Evolutionary conservation across 2,797 vertebrate species (phyloP), one percentile per base, ranked within the genome.

Genomic region (Mus spretus): DNA sequence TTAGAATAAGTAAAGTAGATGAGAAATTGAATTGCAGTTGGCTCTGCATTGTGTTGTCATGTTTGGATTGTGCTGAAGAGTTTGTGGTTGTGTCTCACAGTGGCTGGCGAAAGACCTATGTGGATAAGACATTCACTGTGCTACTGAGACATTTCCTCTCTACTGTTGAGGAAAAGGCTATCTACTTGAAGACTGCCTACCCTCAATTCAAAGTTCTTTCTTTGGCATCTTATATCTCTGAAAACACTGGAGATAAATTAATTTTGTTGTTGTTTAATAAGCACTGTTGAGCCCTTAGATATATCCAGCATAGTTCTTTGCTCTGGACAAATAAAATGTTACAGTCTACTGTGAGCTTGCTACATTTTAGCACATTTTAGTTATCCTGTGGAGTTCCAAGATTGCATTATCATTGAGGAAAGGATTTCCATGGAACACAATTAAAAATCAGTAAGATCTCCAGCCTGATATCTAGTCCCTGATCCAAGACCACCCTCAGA

Each of bases 221-320:
- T 19, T 96, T 96, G 70, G 44, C 10, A 79, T 85, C 77, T 84
- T 90, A 70, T 86, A 26, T 57, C 63, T 94, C 57, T 94, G 79
- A 86, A 92, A 85, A 80, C 20, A 53, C 72, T 63, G 20, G 90
- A 85, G 78, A 74, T 22, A 94, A 50, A 24, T 81, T 90, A 82
- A 91, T 67, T 24, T 80, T 70, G 10, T 11, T 96, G 86, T 47
- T 90, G 26, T 91, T 83, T 20, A 80, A 4, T 92, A 78, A 95
- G 40, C 11, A 53, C 70, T 40, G 15, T 22, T 26, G 63, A 94
- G 37, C 12, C 22, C 59, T 47, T 84, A 19, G 17, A 55, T 79
- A 83, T 80, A n/a, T 74, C 2, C 1, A 86, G 44, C 53, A 55
- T 11, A 53, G 61, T 50, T 15, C 82, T 89, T 1, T 92, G 13